phyloP scores from a whole-genome alignment of 1,140 invertebrate genomes.

The Leptopilina clavipes region DNA sequence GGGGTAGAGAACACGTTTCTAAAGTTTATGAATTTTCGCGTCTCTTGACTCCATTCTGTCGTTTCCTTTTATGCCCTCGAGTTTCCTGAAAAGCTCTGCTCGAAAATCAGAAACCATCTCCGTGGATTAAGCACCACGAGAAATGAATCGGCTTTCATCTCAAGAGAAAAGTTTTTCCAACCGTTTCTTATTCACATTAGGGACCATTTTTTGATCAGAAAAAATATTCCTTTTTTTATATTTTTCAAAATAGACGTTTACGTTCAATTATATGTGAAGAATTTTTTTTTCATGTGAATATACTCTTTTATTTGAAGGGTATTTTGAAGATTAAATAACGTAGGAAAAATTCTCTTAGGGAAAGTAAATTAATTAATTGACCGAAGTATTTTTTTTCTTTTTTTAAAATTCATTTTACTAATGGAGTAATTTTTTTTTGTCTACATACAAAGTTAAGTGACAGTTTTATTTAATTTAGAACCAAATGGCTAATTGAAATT shows the following conservation, averaged over 20 bases:
- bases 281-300: no score
- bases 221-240: not conserved
- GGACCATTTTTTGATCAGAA: not conserved
- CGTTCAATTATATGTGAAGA: no score
- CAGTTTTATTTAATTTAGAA: not conserved
- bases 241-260: no score
- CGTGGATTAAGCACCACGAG: not conserved
- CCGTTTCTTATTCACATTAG: not conserved
- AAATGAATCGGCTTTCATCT: constrained; percentile 11
- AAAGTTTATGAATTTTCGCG: constrained; percentile 67
- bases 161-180: not conserved
- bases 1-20: constrained; percentile 33
- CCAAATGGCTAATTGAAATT: not conserved
- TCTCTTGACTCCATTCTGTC: constrained; percentile 48
- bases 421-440: no score
- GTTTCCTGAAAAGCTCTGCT: constrained; percentile 33
- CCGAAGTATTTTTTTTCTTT: no score
- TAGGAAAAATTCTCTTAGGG: no score
- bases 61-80: constrained; percentile 46
- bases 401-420: no score
- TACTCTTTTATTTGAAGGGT: no score
- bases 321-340: no score
- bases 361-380: no score
- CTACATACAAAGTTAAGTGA: not conserved
- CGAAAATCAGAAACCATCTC: constrained; percentile 21